These are phyloP conservation scores for Formicarius rufipectus DNA, from an alignment of 2,113 vertebrate species.

Conservation along the genomic window DNA sequence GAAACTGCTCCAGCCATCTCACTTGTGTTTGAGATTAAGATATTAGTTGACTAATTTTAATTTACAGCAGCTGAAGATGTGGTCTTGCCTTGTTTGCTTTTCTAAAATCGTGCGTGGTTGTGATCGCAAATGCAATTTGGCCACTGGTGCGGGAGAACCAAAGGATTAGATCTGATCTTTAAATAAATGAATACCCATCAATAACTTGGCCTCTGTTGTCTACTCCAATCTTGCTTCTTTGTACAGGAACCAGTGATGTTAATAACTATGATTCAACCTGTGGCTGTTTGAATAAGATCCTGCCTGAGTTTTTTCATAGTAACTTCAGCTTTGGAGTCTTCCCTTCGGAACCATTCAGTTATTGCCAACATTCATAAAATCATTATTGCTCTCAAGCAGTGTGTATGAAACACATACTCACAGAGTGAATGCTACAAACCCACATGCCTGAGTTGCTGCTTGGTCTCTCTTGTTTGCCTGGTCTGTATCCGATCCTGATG, in stretches of 20 bases:
- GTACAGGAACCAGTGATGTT: background rate
- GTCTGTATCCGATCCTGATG: background rate
- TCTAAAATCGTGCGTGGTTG: background rate
- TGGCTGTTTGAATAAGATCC: background rate
- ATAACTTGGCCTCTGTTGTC: background rate
- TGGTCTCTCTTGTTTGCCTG: background rate
- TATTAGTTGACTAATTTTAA: background rate
- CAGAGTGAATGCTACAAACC: background rate
- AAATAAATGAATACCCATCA: conserved; percentile 2
- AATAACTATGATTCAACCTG: background rate
- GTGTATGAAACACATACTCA: background rate
- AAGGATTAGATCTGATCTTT: background rate
- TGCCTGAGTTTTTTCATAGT: background rate
- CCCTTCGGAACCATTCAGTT: background rate
- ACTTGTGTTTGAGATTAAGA: background rate
- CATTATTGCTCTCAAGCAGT: background rate
- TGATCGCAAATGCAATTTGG: background rate
- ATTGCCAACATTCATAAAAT: background rate
- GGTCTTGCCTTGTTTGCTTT: background rate
- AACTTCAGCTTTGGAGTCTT: background rate
- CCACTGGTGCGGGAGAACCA: background rate
- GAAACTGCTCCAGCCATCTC: background rate
- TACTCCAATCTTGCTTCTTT: background rate
- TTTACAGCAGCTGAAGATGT: background rate
- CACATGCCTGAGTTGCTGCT: background rate